These are phyloP conservation scores for Stylophora pistillata DNA, from an alignment of 64 coral and sea anemone genomes.

Conservation along the genomic window DNA sequence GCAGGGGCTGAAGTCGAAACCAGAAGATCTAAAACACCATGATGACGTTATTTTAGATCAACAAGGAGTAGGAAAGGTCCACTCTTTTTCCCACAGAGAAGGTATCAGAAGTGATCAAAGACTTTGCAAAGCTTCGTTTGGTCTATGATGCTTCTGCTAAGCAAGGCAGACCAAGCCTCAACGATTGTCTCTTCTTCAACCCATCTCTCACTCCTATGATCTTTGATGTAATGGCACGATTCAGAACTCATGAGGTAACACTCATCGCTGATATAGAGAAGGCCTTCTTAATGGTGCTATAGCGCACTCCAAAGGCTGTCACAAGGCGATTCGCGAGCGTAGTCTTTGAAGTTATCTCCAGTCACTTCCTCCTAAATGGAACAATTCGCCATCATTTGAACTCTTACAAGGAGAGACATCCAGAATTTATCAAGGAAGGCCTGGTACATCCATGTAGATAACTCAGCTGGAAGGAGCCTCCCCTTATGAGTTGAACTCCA, in stretches of 20 bases:
- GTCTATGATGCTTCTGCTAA: background rate
- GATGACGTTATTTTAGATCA: slow-evolving; percentile 28
- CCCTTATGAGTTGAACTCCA: slow-evolving; percentile 15
- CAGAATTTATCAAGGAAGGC: slow-evolving; percentile 33
- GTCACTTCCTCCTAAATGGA: slow-evolving; percentile 37
- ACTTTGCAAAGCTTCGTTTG: background rate
- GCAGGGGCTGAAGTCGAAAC: slow-evolving; percentile 7
- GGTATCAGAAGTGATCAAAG: background rate
- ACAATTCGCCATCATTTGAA: slow-evolving; percentile 43
- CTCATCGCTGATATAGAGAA: slow-evolving; percentile 13
- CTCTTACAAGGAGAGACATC: slow-evolving; percentile 20
- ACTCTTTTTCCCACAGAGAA: slow-evolving; percentile 25
- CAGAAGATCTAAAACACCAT: slow-evolving; percentile 4
- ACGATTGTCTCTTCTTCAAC: background rate
- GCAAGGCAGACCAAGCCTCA: background rate
- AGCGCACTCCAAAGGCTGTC: background rate
- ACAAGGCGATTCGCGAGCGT: slow-evolving; percentile 17
- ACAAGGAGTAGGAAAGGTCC: background rate
- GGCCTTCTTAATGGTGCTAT: slow-evolving; percentile 16
- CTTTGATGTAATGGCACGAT: slow-evolving; percentile 11
- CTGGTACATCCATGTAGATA: slow-evolving; percentile 30
- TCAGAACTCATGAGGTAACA: background rate
- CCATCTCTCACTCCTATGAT: background rate
- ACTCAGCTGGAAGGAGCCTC: background rate
- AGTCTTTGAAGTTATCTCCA: slow-evolving; percentile 27